Evolutionary conservation across 2,888 invertebrate species (phyloP).

Genomic region (Anthrax anthrax): DNA sequence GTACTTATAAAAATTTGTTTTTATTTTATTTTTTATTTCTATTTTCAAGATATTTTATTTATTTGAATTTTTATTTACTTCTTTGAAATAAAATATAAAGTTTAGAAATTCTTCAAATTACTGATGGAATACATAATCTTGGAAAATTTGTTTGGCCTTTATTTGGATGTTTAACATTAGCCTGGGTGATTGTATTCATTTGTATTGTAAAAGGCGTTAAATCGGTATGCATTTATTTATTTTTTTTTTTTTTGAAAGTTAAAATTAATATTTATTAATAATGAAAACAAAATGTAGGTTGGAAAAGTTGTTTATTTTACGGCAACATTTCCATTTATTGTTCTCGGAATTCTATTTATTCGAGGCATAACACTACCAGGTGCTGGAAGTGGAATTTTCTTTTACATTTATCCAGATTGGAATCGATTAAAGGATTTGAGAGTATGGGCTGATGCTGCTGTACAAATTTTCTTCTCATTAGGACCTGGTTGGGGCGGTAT

Average conservation of each 20-base stretch:
- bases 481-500: constrained; percentile 81
- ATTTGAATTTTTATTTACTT: not conserved
- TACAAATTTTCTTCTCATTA: constrained; percentile 84
- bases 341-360: constrained; percentile 54
- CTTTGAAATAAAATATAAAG: too few species aligned
- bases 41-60: constrained; percentile 1
- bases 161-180: constrained; percentile 54
- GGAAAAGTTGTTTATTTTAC: constrained; percentile 64
- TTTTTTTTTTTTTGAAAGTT: not conserved
- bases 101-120: constrained; percentile 61
- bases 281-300: constrained; percentile 17
- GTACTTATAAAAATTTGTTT: constrained; percentile 38
- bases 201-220: constrained; percentile 80
- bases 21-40: not conserved
- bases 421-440: constrained; percentile 56
- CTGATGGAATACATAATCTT: constrained; percentile 54
- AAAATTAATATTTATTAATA: not conserved
- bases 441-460: constrained; percentile 85
- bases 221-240: constrained; percentile 34
- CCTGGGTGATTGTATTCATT: constrained; percentile 69
- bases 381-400: constrained; percentile 57
- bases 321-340: constrained; percentile 66
- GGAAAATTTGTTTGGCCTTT: constrained; percentile 72
- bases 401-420: constrained; percentile 70
- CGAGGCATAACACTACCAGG: constrained; percentile 70